Evolutionary conservation across 1,140 invertebrate genomes (phyloP), one percentile per base, ranked within the genome.

Genomic region (Wiebesia pumilae): DNA sequence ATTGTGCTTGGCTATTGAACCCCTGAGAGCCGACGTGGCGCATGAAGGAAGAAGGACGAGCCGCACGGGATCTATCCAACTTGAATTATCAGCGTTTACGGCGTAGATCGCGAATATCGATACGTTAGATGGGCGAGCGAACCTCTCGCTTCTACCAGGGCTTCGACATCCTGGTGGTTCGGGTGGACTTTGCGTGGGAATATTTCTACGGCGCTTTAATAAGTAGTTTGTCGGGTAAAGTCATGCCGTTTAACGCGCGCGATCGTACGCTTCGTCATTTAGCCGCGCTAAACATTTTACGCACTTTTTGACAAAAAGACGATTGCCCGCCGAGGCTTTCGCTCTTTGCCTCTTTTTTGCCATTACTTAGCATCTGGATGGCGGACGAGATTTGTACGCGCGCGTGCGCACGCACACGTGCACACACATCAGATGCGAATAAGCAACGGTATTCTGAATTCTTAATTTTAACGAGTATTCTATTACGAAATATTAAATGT

Each of bases 1-100:
- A 27, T 62, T 90, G 89, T 89, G 75, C 86, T 81, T 89, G 90
- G 88, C 88, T 91, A 88, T 90, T 91, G 90, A 90, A 90, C 89
- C 84, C 88, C 87, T n/a, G 73, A 35, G 75, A 84, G 43, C 3
- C 33, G 19, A 30, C 14, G 43, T 43, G 12, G 51, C 12, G n/a
- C 27, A 27, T 16, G 33, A 16, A 38, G 47, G n/a, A n/a, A n/a
- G n/a, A n/a, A n/a, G 30, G 75, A 75, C 19, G 16, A 43, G 40
- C 38, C 40, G 24, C 21, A 4, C 38, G 43, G 75, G 7, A 24
- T 58, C 40, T 58, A 81, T 69, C 47, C 84, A 27, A 62, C 24
- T n/a, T 62, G 78, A 85, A 75, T 81, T 73, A 75, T 81, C 65
- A 62, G 51, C 78, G 84, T 62, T 81, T 62, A 62, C 33, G 38